Evolutionary conservation across 2,113 vertebrate genomes (phyloP).

Genomic region (Charina bottae): DNA sequence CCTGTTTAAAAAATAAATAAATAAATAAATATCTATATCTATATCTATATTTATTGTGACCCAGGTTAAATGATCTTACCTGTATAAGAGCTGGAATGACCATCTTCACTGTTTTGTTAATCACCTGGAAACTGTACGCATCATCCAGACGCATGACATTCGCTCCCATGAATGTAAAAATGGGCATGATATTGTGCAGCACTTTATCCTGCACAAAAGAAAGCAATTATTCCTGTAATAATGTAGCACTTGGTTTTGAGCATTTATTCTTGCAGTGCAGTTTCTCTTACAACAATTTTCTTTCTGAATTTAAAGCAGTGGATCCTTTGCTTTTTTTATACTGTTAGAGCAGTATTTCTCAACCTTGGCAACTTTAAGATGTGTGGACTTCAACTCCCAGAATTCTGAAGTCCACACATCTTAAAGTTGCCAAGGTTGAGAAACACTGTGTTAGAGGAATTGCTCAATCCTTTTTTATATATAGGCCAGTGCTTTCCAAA

Average conservation of each 20-base stretch:
- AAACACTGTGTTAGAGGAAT: too few species aligned
- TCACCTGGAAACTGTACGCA: slow-evolving; percentile 94
- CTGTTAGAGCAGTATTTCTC: neutral
- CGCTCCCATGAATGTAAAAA: slow-evolving; percentile 98
- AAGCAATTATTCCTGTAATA: neutral
- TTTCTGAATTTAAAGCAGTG: neutral
- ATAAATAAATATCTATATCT: too few species aligned
- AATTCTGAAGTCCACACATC: too few species aligned
- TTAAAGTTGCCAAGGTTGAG: too few species aligned
- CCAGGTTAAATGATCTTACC: slow-evolving; percentile 68
- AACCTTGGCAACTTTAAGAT: too few species aligned
- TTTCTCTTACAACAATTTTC: neutral
- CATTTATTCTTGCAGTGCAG: neutral
- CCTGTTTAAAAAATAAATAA: too few species aligned
- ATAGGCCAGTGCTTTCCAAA: too few species aligned
- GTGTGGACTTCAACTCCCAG: too few species aligned
- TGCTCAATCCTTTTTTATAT: neutral
- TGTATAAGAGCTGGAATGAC: slow-evolving; percentile 93
- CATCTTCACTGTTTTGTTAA: slow-evolving; percentile 92
- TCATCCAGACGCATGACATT: slow-evolving; percentile 94
- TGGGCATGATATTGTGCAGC: slow-evolving; percentile 98
- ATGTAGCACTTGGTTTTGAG: slow-evolving; percentile 35
- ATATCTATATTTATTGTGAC: too few species aligned
- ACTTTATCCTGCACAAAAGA: slow-evolving; percentile 89
- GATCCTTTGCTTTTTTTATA: neutral